Evolutionary conservation across 2,113 vertebrate species (phyloP), one percentile per base, ranked within the genome.

Genomic region (Lanius ludovicianus): DNA sequence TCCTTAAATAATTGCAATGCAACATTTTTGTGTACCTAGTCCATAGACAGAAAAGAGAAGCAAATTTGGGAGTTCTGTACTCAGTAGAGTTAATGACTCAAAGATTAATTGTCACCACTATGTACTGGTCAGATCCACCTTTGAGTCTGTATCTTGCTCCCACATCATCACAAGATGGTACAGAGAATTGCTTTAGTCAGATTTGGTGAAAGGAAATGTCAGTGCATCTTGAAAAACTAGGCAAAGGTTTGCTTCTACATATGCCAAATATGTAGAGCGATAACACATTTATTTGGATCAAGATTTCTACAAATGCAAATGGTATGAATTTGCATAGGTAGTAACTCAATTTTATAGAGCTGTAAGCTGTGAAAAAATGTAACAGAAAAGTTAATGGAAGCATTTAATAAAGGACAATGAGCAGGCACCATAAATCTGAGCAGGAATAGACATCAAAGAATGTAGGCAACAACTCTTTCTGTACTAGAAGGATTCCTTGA

Each of bases 361-460:
- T 67, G 39, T 80, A 93, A 89, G 30, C 35, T 81, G 35, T 19
- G 19, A 42, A 79, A 92, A 94, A 81, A 62, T 76, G 67, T 62
- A 89, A n/a, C 67, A 89, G 74, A 85, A 91, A 94, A 96, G 69
- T 82, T 92, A 96, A 95, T 89, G 42, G 62, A 91, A 92, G 30
- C 23, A 65, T 93, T 94, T 96, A 90, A 89, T 92, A 92, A 79
- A 90, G 69, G 42, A 86, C 53, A 69, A 70, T 76, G 82, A 95
- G 31, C 23, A 86, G 46, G 22, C 41, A 78, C 7, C 49, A 92
- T 93, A 94, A 93, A 96, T 94, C 79, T 83, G 49, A 86, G 64
- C 46, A 78, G 15, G 59, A 79, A 59, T 0, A 6, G 63, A 50
- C 33, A 22, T 84, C 63, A 37, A 27, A 92, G 53, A 90, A 84